Percentiles rank a stretch among this genome's conserved stretches.
These are phyloP conservation scores for Synanthedon vespiformis DNA, from an alignment of 2,888 invertebrate genomes.

Conservation along the genomic window DNA sequence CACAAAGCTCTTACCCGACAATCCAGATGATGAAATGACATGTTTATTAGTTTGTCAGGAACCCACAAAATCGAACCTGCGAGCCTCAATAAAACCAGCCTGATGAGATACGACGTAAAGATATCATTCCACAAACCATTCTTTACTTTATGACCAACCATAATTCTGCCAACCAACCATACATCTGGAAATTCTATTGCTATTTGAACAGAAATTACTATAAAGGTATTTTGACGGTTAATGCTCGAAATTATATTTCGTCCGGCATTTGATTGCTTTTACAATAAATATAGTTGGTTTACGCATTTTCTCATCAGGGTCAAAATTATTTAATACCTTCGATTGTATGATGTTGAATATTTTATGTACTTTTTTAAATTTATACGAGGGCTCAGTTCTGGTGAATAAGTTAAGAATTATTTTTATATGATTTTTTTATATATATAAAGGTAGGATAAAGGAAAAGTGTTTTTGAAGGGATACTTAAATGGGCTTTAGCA, in stretches of 20 bases:
- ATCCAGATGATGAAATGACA: conserved; percentile 25
- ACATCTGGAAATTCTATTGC: conserved; percentile 13
- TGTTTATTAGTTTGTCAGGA: conserved; percentile 26
- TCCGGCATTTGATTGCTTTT: conserved; percentile 11
- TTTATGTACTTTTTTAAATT: no score
- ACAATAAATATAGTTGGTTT: conserved; percentile 14
- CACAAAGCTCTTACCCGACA: conserved; percentile 2
- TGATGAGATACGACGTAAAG: conserved; percentile 36
- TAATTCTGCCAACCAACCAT: conserved; percentile 25
- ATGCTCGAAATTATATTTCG: conserved; percentile 16
- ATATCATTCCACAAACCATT: conserved; percentile 31
- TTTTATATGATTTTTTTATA: no score
- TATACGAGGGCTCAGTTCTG: no score
- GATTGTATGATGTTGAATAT: conserved; percentile 1
- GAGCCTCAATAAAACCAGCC: conserved; percentile 26
- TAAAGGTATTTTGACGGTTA: conserved; percentile 19
- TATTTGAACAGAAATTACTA: conserved; percentile 13
- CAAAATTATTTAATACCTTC: conserved; percentile 3
- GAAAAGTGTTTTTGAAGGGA: no score
- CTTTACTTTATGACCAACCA: conserved; percentile 27
- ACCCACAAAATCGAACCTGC: conserved; percentile 9
- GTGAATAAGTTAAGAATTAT: no score
- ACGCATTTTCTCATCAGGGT: conserved; percentile 4
- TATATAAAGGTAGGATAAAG: no score
- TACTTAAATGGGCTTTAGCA: no score